phyloP scores from a whole-genome alignment of 1,140 invertebrate species.

The Neoseiulus cucumeris region DNA sequence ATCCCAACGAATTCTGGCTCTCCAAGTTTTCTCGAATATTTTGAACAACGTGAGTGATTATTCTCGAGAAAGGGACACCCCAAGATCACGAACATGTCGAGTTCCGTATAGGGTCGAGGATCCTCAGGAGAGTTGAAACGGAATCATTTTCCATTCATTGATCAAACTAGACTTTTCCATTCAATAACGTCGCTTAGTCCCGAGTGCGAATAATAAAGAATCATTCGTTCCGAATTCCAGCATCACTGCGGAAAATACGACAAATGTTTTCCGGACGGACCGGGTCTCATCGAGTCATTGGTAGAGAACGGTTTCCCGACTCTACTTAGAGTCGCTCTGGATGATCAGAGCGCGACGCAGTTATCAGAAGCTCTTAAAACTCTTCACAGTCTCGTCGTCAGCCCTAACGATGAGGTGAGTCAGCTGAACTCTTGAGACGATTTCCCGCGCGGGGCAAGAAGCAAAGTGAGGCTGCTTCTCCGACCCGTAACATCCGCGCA shows the following conservation, averaged over 20 bases:
- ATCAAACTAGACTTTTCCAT: no score
- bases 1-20: conserved; percentile 16
- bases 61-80: no score
- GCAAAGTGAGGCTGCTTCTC: no score
- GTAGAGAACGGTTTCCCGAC: not conserved
- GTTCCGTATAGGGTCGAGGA: no score
- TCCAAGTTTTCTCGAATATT: conserved; percentile 16
- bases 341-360: not conserved
- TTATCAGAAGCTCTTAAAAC: not conserved
- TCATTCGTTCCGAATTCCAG: conserved; percentile 31
- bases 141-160: no score
- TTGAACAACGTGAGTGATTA: conserved; percentile 12
- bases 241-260: conserved; percentile 1
- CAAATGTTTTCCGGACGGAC: not conserved
- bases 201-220: conserved; percentile 31
- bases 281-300: not conserved
- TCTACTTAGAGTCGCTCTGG: not conserved
- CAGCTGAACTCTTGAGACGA: no score
- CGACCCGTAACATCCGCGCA: no score
- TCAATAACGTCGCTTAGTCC: no score
- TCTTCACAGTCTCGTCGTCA: not conserved
- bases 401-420: not conserved
- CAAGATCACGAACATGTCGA: no score
- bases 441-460: no score
- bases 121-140: no score